phyloP scores from a whole-genome alignment of 53 echinoderm and acorn worm genomes.

The Pentamera pediparva region DNA sequence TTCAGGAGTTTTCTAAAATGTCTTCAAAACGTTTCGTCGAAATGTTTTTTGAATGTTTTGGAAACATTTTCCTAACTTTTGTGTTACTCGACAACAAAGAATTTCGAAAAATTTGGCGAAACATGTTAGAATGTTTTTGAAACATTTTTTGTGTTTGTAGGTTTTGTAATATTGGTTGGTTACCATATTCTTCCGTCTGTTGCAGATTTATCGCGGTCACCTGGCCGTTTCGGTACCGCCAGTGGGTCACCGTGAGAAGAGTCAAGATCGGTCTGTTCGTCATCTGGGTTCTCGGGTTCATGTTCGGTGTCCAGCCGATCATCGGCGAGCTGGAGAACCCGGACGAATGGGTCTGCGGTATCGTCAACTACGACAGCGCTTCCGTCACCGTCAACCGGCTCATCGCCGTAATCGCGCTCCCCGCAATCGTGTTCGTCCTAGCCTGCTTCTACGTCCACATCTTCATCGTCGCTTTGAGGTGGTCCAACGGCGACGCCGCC shows the following conservation, averaged over 20 bases:
- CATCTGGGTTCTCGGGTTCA: slow-evolving; percentile 11
- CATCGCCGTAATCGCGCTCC: slow-evolving; percentile 4
- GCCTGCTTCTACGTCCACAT: slow-evolving; percentile 23
- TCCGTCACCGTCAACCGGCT: slow-evolving; percentile 15
- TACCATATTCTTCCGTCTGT: not conserved
- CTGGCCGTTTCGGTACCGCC: slow-evolving; percentile 13
- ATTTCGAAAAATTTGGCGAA: no score
- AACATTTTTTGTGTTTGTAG: no score
- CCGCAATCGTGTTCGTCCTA: slow-evolving; percentile 4
- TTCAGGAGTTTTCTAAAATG: no score
- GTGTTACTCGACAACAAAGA: no score
- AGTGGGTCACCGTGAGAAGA: slow-evolving; percentile 10
- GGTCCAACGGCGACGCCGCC: not conserved
- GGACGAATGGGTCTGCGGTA: slow-evolving; percentile 26
- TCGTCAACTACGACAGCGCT: not conserved
- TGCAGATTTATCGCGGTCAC: slow-evolving; percentile 17
- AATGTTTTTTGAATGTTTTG: no score
- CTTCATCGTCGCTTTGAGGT: slow-evolving; percentile 18
- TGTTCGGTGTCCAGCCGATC: slow-evolving; percentile 1
- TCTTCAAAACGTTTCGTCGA: no score
- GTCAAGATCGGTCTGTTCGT: slow-evolving; percentile 10
- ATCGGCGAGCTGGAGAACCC: slow-evolving; percentile 16
- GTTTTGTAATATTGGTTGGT: no score
- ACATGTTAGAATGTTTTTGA: no score
- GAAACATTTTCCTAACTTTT: no score